Base-by-base conservation (phyloP, 2,888 invertebrate genomes). In the Hermodice carunculata region DNA sequence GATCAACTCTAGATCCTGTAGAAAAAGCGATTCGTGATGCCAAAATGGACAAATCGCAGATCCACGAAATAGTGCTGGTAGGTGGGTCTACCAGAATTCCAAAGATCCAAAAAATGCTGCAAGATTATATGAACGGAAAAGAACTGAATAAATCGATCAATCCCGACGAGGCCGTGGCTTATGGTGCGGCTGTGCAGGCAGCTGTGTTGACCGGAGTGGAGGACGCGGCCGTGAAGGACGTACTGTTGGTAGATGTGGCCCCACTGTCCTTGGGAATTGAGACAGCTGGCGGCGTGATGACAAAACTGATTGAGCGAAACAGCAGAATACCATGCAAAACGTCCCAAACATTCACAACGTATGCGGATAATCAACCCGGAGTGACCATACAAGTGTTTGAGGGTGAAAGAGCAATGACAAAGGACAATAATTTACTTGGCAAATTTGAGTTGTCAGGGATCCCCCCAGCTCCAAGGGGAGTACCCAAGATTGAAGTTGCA, bases 391-490 rank as follows among this genome's bases (percentile, higher is more conserved):
- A 78, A 57, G 95, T 96, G 1, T 96, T 92, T 83, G 95, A 96
- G 88, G 96, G 94, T 66, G 96, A 96, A 88, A 92, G 96, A 77
- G 94, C 95, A 58, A 95, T 96, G 96, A 95, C 96, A 77, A 95
- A 93, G 84, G 95, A 96, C 85, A 96, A 96, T 89, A 95, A 95
- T 65, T 48, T 70, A 8, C 69, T 82, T 2, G 81, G 82, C 19
- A 64, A 58, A 26, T 82, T 82, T 65, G 81, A 81, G 42, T 70
- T 83, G 61, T 71, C 69, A 14, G 82, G 82, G 28, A 82, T 83
- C 22, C 81, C 83, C 19, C 81, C 81, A 31, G 81, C 82, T 5
- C 80, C 82, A 31, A 66, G 81, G 49, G 81, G 82, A 37, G 77
- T 81, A 1, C 82, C 82, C 19, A 76, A 82, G 65, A 80, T 82